Base-by-base conservation (phyloP, 2,797 vertebrate species). In the Hydrocynus forskahlii region DNA sequence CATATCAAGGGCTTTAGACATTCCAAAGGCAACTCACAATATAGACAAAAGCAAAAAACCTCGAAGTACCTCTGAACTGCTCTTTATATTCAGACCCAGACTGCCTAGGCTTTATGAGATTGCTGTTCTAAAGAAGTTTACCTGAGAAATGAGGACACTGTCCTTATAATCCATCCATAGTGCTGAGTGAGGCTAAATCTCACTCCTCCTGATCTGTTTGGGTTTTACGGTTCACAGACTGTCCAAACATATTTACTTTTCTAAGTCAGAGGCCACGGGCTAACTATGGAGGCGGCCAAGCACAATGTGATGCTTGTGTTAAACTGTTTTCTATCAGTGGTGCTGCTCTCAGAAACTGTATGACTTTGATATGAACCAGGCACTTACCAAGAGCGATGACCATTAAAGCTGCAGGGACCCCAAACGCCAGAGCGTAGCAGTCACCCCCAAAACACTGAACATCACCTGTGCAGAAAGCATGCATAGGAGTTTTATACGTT, bases 391-490 rank as follows among this genome's bases (percentile, higher is more conserved):
- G 92, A 0, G 98, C 96, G 80, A 97, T 79, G 0, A 96, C 60
- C 98, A 99, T 99, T 86, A 99, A 92, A 81, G 87, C 88, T 40
- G 97, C 98, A 52, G 98, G 98, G 79, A 99, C 95, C 0, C 97
- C 97, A 78, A 99, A 99, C 78, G 98, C 98, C 88, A 99, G 68
- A 6, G 97, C 96, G 4, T 97, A 99, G 87, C 98, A 99, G 85
- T 98, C 97, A 0, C 88, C 91, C 6, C 95, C 97, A 75, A 99
- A 99, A 92, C 98, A 99, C 85, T 97, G 87, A 68, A 99, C 96
- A 66, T 97, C 96, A 69, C 95, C 98, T 98, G 91, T 72, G 45
- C 45, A 63, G 19, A 68, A 64, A 70, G 40, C 45, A n/a, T n/a
- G n/a, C n/a, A n/a, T n/a, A n/a, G n/a, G n/a, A n/a, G n/a, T n/a